Conservation (phyloP, 1,140 invertebrate genomes). For the Drosophila biarmipes region DNA sequence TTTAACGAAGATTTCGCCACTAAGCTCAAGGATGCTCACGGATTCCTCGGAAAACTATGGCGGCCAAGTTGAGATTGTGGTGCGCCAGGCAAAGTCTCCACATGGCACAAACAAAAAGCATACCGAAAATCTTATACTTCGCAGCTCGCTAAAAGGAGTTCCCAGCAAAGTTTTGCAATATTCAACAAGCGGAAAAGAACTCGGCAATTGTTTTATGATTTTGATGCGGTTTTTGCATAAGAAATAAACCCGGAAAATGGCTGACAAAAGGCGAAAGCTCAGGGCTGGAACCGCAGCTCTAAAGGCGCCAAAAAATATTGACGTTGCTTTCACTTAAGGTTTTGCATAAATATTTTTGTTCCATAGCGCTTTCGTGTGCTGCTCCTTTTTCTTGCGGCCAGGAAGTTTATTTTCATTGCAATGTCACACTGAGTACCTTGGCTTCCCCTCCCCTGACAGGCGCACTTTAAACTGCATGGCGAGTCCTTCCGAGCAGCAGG, state of each 20-base stretch:
- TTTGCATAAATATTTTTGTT: slow-evolving; percentile 77
- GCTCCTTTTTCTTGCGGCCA: slow-evolving; percentile 12
- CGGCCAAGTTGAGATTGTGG: background rate
- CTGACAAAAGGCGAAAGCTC: slow-evolving; percentile 19
- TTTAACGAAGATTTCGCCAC: background rate
- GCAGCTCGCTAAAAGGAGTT: background rate
- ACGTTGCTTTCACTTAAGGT: slow-evolving; percentile 59
- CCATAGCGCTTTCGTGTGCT: slow-evolving; percentile 39
- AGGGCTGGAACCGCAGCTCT: slow-evolving; percentile 4
- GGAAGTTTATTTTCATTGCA: slow-evolving; percentile 67
- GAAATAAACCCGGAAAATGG: slow-evolving; percentile 54
- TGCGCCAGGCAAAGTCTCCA: background rate
- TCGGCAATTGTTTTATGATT: slow-evolving; percentile 44
- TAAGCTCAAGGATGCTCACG: background rate
- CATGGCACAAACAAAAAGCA: slow-evolving; percentile 1
- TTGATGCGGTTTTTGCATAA: slow-evolving; percentile 60
- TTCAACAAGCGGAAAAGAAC: slow-evolving; percentile 13
- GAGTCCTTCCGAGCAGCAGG: slow-evolving; percentile 12
- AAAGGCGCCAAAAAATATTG: slow-evolving; percentile 58
- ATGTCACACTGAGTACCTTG: slow-evolving; percentile 49
- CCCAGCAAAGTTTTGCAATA: slow-evolving; percentile 18
- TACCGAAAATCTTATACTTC: slow-evolving; percentile 1
- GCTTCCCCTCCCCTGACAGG: slow-evolving; percentile 6
- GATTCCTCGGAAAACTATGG: background rate
- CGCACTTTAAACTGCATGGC: slow-evolving; percentile 50